Base-by-base conservation (phyloP, 2,888 invertebrate species). In the Theretra japonica region DNA sequence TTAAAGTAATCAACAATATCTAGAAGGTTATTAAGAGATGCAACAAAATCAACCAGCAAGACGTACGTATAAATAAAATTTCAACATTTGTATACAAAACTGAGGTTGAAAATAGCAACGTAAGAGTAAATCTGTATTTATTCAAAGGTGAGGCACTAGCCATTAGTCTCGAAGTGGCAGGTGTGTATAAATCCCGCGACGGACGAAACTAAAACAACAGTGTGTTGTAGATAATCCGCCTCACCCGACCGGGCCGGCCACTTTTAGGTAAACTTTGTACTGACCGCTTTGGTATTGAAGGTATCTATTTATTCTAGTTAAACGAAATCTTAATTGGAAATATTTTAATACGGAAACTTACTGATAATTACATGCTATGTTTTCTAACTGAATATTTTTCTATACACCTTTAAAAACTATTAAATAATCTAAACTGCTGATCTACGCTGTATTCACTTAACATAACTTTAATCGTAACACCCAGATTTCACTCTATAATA, bases 381-480 rank as follows among this genome's bases (percentile, higher is more conserved):
- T 4, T n/a, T 7, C n/a, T 48, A 21, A 68, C 3, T 33, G n/a
- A 5, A 62, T 15, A 15, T 5, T 6, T 11, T 28, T 23, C 4
- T 58, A 41, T 41, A 21, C 0, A 65, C 0, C 8, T 21, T n/a
- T 48, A 11, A 2, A 59, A 59, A 62, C 56, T 69, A 70, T 70
- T 74, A 75, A 73, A n/a, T n/a, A n/a, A n/a, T n/a, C n/a, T n/a
- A n/a, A n/a, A n/a, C n/a, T n/a, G n/a, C n/a, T n/a, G n/a, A n/a
- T n/a, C n/a, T n/a, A n/a, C n/a, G n/a, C n/a, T n/a, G n/a, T n/a
- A n/a, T n/a, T 72, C 79, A 78, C 85, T 85, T 72, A 74, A 65
- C 23, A 41, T 41, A 62, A 83, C 17, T 19, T 68, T 53, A 7
- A 17, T 53, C 50, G 17, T 23, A 25, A 25, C 28, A n/a, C 25